Percentiles rank a stretch among this genome's conserved stretches.
Conservation (phyloP, 2,888 invertebrate species). For the Agriotes lineatus region DNA sequence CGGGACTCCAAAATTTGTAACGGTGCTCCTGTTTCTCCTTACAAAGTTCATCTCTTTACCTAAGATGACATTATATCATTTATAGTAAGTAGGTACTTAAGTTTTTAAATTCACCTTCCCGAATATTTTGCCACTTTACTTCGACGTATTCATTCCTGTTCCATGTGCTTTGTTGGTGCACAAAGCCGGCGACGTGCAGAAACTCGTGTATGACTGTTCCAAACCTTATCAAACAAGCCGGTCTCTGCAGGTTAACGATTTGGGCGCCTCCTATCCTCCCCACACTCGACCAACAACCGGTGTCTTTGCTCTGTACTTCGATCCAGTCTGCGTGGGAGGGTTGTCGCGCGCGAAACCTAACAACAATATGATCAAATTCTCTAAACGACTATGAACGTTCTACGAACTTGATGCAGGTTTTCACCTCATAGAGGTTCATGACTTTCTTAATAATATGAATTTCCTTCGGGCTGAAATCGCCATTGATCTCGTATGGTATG, state of each 20-base stretch:
- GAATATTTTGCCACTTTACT: constrained; percentile 78
- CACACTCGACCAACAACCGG: constrained; percentile 87
- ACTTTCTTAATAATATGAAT: constrained; percentile 75
- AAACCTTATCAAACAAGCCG: constrained; percentile 78
- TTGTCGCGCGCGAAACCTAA: constrained; percentile 73
- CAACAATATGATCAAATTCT: no score
- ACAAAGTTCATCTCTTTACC: constrained; percentile 79
- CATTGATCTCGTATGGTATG: constrained; percentile 78
- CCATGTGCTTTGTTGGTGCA: constrained; percentile 85
- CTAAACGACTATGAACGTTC: no score
- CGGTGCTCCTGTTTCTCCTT: constrained; percentile 71
- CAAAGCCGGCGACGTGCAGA: constrained; percentile 83
- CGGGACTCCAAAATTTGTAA: constrained; percentile 76
- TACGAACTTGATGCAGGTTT: constrained; percentile 78
- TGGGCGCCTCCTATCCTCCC: constrained; percentile 78
- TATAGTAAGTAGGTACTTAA: no score
- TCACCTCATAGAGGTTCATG: constrained; percentile 80
- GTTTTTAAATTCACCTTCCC: constrained; percentile 67
- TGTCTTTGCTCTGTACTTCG: constrained; percentile 74
- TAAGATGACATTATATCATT: no score
- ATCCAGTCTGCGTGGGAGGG: constrained; percentile 77
- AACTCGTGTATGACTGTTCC: constrained; percentile 85
- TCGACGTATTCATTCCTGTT: constrained; percentile 79
- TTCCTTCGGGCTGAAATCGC: constrained; percentile 75
- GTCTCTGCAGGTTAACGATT: constrained; percentile 80